phyloP scores from a whole-genome alignment of 2,797 vertebrate genomes.

The Triplophysa bombifrons region DNA sequence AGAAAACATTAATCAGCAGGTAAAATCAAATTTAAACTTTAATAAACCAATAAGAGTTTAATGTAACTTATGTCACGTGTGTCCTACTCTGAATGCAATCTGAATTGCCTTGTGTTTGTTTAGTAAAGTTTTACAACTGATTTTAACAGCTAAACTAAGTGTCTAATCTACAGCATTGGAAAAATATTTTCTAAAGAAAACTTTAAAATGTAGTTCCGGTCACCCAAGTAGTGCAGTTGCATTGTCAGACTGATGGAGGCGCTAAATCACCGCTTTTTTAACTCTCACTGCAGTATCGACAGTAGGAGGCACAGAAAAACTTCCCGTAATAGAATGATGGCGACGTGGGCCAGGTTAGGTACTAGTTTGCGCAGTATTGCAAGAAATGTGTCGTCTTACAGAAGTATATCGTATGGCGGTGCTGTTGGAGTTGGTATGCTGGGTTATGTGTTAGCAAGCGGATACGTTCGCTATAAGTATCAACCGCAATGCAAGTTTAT shows the following conservation, averaged over 20 bases:
- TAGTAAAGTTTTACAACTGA: no score
- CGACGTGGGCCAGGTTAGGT: slow-evolving; percentile 66
- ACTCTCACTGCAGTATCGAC: neutral
- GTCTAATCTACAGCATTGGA: no score
- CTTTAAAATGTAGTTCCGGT: no score
- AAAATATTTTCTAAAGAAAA: no score
- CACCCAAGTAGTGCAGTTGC: neutral
- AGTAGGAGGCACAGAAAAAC: neutral
- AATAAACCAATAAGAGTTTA: neutral
- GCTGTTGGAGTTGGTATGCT: slow-evolving; percentile 56
- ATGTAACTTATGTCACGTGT: no score
- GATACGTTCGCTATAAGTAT: slow-evolving; percentile 53
- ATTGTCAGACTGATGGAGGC: slow-evolving; percentile 6
- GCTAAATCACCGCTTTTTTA: neutral
- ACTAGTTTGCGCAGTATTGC: slow-evolving; percentile 52
- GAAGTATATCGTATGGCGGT: slow-evolving; percentile 9
- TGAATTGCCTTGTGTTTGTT: no score
- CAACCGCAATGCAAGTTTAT: slow-evolving; percentile 42
- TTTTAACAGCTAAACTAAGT: no score
- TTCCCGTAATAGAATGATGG: slow-evolving; percentile 65
- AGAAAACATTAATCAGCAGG: neutral
- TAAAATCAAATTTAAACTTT: neutral
- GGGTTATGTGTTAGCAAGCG: slow-evolving; percentile 65
- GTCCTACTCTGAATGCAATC: no score
- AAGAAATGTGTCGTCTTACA: slow-evolving; percentile 49